Evolutionary conservation across 2,113 vertebrate species (phyloP), one percentile per base, ranked within the genome.

Genomic region (Okapia johnstoni): DNA sequence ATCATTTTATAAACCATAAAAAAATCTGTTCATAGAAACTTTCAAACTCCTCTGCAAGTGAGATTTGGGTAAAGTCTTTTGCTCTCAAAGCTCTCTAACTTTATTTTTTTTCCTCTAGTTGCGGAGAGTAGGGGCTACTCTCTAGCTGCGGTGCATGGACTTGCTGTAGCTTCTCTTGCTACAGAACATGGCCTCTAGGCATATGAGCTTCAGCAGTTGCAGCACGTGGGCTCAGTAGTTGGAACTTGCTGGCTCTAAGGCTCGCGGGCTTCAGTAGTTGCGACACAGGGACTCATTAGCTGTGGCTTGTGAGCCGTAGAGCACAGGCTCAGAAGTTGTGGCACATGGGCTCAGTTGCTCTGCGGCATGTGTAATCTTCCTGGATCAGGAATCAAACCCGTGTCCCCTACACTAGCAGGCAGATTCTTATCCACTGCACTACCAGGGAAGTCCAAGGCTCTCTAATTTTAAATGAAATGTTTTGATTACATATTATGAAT

Each of bases 61-160:
- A 89, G 28, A 92, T 73, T 84, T 63, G 15, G n/a, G 54, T 8
- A 91, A 86, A 92, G 55, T 70, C 2, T 83, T 96, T 94, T 86
- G 63, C 15, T 88, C 25, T 95, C 19, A 55, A 73, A 21, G 23
- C 12, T 26, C 36, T 43, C 36, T 73, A 73, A 73, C 36, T 73
- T 23, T 14, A 14, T 73, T 76, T 43, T 43, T 13, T 76, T 4
- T 1, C 23, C 23, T 76, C 12, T 76, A 76, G 70, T 43, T 43
- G 36, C 0, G 0, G 12, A 76, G 23, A 76, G 40, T 7, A 43
- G 36, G 70, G 36, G 36, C 70, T 43, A 76, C 12, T 43, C 36
- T 76, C 36, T 36, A 36, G n/a, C 63, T 21, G n/a, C 1, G 0
- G 25, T 25, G 40, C 70, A 4, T 43, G 23, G 36, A 7, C 21